These are phyloP conservation scores for Spermophilus dauricus DNA, from an alignment of 2,113 vertebrate species.

Conservation along the genomic window DNA sequence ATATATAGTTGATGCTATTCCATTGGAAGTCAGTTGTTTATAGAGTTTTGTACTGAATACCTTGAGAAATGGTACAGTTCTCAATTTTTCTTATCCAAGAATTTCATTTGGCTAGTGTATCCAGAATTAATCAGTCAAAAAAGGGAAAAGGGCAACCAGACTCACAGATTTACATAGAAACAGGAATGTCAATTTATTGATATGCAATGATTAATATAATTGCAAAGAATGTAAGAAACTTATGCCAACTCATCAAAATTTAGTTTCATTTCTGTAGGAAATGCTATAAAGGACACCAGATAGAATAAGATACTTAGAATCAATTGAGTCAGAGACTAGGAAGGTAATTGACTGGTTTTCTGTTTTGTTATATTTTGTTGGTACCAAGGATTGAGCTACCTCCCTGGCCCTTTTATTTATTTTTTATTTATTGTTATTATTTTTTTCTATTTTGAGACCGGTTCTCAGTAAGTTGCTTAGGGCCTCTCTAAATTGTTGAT, in stretches of 20 bases:
- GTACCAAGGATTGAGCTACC: too few species aligned
- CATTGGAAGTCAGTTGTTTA: neutral
- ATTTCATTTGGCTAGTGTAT: constrained; percentile 30
- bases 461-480: too few species aligned
- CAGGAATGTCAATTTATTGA: constrained; percentile 48
- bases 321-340: neutral
- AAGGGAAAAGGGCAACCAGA: constrained; percentile 37
- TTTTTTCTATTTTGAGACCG: too few species aligned
- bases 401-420: too few species aligned
- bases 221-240: constrained; percentile 19
- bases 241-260: neutral
- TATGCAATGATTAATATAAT: constrained; percentile 37
- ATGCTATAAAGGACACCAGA: neutral
- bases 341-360: neutral
- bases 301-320: neutral
- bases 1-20: neutral
- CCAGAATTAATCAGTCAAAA: constrained; percentile 31
- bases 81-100: constrained; percentile 27
- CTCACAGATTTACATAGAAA: constrained; percentile 49
- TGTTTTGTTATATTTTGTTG: too few species aligned
- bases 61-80: neutral
- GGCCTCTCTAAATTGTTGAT: too few species aligned
- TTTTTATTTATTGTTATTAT: too few species aligned
- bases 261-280: neutral
- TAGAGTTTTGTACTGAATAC: neutral